Percentiles rank a stretch among this genome's conserved stretches.
phyloP scores from a whole-genome alignment of 1,140 invertebrate species.

The Bombus difficillimus region DNA sequence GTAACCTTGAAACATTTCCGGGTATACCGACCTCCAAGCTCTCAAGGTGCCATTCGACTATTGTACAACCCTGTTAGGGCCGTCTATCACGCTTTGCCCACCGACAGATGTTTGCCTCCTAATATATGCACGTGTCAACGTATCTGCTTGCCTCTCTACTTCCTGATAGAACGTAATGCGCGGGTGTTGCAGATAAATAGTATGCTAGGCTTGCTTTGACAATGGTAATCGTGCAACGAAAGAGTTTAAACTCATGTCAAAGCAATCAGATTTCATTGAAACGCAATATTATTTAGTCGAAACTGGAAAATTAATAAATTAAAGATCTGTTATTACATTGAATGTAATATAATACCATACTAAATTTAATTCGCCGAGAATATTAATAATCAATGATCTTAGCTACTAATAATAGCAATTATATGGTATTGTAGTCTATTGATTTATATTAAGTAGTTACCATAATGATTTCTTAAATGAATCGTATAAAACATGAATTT shows the following conservation, averaged over 20 bases:
- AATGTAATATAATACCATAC: not conserved
- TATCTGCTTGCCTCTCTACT: constrained; percentile 68
- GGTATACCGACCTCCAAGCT: constrained; percentile 34
- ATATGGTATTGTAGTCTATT: not conserved
- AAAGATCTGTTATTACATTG: not conserved
- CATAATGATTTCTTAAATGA: too few species aligned
- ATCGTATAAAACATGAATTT: not conserved
- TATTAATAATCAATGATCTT: not conserved
- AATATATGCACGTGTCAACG: constrained; percentile 78
- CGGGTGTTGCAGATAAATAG: constrained; percentile 47
- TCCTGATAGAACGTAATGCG: constrained; percentile 60
- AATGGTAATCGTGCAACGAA: constrained; percentile 53
- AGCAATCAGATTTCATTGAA: not conserved
- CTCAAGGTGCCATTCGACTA: constrained; percentile 66
- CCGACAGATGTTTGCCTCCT: constrained; percentile 76
- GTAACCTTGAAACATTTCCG: constrained; percentile 48
- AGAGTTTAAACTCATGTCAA: not conserved
- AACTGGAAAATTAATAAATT: not conserved
- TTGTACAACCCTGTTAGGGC: constrained; percentile 66
- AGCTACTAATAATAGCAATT: not conserved
- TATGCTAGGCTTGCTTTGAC: constrained; percentile 39
- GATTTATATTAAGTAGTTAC: too few species aligned
- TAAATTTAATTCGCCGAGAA: not conserved
- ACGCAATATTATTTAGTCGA: not conserved
- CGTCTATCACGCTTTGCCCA: constrained; percentile 65